phyloP scores from a whole-genome alignment of 2,113 vertebrate genomes.

The Seriola aureovittata region DNA sequence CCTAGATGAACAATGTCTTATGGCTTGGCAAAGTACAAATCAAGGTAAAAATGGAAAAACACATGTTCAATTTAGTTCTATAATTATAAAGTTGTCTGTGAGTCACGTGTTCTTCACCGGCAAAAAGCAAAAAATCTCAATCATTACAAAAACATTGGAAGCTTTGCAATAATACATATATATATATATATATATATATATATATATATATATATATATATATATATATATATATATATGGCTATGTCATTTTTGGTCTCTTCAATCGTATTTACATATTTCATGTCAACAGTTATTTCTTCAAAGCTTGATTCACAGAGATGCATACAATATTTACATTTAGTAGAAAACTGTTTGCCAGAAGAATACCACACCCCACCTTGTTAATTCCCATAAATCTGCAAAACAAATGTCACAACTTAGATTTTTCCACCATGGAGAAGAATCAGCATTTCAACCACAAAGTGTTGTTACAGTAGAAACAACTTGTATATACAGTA shows the following conservation, averaged over 20 bases:
- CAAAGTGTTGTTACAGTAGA: not conserved
- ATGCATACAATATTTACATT: constrained; percentile 33
- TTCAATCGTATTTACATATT: constrained; percentile 16
- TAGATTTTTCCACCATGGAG: not conserved
- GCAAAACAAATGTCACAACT: not conserved
- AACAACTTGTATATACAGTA: not conserved
- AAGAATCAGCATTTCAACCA: not conserved
- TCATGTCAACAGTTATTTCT: not conserved
- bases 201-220: constrained; percentile 32
- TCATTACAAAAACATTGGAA: constrained; percentile 6
- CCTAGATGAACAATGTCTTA: constrained; percentile 11
- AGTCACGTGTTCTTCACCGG: constrained; percentile 31
- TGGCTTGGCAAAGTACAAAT: constrained; percentile 38
- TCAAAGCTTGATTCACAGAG: not conserved
- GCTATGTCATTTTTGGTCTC: constrained; percentile 62
- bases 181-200: constrained; percentile 13
- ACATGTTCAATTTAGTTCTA: not conserved
- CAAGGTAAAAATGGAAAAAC: constrained; percentile 4
- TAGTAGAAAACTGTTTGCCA: constrained; percentile 27
- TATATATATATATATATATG: constrained; percentile 25
- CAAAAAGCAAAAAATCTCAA: constrained; percentile 4
- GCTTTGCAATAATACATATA: constrained; percentile 19
- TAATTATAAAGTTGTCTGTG: constrained; percentile 12
- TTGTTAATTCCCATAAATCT: not conserved
- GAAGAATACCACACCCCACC: constrained; percentile 3